Base-by-base conservation (phyloP, 2,113 vertebrate genomes). In the Tragelaphus buxtoni region DNA sequence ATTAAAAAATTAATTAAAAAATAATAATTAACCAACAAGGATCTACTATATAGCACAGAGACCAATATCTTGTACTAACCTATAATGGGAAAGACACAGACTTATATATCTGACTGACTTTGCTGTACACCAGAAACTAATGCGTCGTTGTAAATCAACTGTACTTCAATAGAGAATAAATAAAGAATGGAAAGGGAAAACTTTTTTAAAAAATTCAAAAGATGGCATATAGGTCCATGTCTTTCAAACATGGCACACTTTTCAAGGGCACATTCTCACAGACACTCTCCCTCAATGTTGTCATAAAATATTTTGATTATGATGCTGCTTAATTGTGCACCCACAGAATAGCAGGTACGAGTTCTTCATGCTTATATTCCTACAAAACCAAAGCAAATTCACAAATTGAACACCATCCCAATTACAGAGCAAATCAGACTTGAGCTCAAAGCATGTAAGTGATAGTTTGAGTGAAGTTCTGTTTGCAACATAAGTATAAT, bases 211-310 rank as follows among this genome's bases (percentile, higher is more conserved):
- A 51, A 51, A 8, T n/a, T 7, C 32, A 35, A 24, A 81, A 14
- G 49, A 24, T 5, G 9, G 13, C 13, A 4, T 1, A 17, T 1
- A 28, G 56, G 2, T 18, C 72, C 1, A 17, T 12, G 72, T 88
- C 90, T 91, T 58, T 74, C 61, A 56, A 24, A 39, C 58, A 32
- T 5, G 20, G n/a, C 10, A 0, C 4, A 7, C 30, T 74, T 45
- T 84, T 10, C 65, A 77, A 51, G 35, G 28, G 17, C 55, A 13
- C 35, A 0, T 17, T 53, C 80, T 18, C 22, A 26, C 30, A 32
- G 45, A 30, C 0, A 4, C 22, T 5, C 11, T 24, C 4, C 7
- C 14, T n/a, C 91, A 11, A 8, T 30, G 4, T 32, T 0, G 5
- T 55, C 83, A n/a, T 85, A 39, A 82, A 53, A 42, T 77, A 14